Base-by-base conservation (phyloP, 2,888 invertebrate species). In the Orthosia cruda region DNA sequence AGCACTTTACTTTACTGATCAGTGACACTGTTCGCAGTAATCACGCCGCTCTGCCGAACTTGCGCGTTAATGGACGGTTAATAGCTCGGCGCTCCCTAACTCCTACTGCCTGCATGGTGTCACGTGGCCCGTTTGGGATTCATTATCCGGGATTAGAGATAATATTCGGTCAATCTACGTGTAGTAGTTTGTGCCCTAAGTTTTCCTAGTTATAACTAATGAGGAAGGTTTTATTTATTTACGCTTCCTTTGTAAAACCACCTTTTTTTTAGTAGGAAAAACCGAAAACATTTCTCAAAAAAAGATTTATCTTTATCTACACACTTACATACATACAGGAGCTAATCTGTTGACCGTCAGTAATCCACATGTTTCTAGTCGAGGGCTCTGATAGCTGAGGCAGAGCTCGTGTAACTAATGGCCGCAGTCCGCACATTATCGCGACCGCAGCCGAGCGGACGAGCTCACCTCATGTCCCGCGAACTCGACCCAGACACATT, bases 1-100 rank as follows among this genome's bases (percentile, higher is more conserved):
- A 50, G 52, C 62, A 74, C 76, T 83, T 72, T 63, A 32, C 52
- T 57, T 18, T 54, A 7, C 55, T 23, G 82, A 55, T 47, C 75
- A 58, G 49, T 61, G 55, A 47, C 59, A 50, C 50, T 54, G 40
- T 26, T 49, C 18, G 55, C 61, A 45, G 18, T 71, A 47, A 66
- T 47, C 61, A 7, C 61, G 1, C 13, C 58, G n/a, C 20, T 20
- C 26, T 72, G 20, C 18, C 65, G 18, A 61, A 52, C 50, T 61
- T n/a, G 59, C 59, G 26, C 50, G 45, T 71, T 49, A 77, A 32
- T 49, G 18, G 49, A 49, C 16, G 26, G 69, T 49, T 50, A 49
- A 26, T 26, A 45, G 47, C 11, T 32, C 3, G 15, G 20, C 32
- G n/a, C 52, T 78, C n/a, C n/a, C 40, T 16, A 13, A 12, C 4